Evolutionary conservation across 2,113 vertebrate species (phyloP), one percentile per base, ranked within the genome.

Genomic region (Trematomus loennbergii): DNA sequence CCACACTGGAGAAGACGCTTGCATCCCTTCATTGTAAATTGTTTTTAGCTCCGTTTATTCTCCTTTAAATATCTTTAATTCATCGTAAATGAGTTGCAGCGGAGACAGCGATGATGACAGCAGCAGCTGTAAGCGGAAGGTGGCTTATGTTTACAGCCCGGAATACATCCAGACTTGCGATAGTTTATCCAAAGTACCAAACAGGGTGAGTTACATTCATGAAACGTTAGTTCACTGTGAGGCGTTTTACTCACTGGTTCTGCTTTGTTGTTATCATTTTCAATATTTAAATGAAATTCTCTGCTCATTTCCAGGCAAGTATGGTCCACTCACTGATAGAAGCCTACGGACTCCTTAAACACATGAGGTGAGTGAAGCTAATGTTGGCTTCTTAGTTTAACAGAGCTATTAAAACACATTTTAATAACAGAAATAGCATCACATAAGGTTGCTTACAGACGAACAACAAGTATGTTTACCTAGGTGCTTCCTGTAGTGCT

Each of bases 241-340:
- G 12, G 25, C 18, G 1, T 25, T 17, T 45, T 1, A 17, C 13
- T 2, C 22, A 3, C 8, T 4, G 20, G 5, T n/a, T 36, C 36
- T n/a, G n/a, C n/a, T n/a, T n/a, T n/a, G n/a, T n/a, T n/a, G n/a
- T n/a, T n/a, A n/a, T n/a, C n/a, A n/a, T 36, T 55, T 3, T 46
- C 17, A n/a, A 11, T 15, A 12, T 52, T 53, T n/a, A 25, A 57
- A 8, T 53, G 1, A 2, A 36, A 18, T 29, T 7, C 9, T 3
- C 5, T 57, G 7, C 20, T n/a, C 0, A 4, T 46, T 71, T 16
- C 16, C 88, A 99, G 98, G 98, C 98, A 82, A 98, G 96, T 83
- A 99, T 99, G 98, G 98, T 99, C 3, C 98, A 99, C 82, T 97
- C 97, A 1, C 78, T 99, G 90, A 98, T 99, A 62, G 96, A 98